Evolutionary conservation across 1,140 invertebrate genomes (phyloP), one percentile per base, ranked within the genome.

Genomic region (Calycopis cecrops): DNA sequence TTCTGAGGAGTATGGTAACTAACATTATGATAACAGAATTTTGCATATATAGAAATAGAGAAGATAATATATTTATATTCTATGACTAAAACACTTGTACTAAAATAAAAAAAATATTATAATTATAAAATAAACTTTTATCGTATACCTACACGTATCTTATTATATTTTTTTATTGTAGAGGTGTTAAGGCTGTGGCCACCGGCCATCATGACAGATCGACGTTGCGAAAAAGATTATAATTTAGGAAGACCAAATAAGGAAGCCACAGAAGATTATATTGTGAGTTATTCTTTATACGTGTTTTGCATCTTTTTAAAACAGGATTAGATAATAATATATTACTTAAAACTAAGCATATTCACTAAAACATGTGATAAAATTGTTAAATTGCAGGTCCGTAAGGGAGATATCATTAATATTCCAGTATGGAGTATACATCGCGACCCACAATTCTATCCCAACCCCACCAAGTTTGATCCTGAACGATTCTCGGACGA

Each of bases 151-250:
- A n/a, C n/a, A n/a, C n/a, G n/a, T n/a, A n/a, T n/a, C n/a, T n/a
- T n/a, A n/a, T n/a, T n/a, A n/a, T 2, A 28, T 6, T 28, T 28
- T 28, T 3, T 28, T 28, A 28, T 79, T 77, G 8, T 59, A 55
- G 92, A 94, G 73, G 83, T 89, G 0, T 54, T 94, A 7, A 77
- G 92, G 17, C 81, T 88, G 18, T 91, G 90, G 86, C 85, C 92
- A 1, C 68, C 91, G 1, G 87, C 73, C 0, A 52, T 79, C 0
- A 56, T 73, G 0, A 65, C 89, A 0, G 90, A 92, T 58, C 81
- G 91, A n/a, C 0, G 74, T 0, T 91, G 90, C 52, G 73, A 70
- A 0, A 88, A 91, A 67, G 76, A 87, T 4, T 92, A 91, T 55
- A 87, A 79, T 0, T 48, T 91, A 7, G 71, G 76, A 38, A 73